A percentile compares a stretch with the other conserved stretches of the same genome.
phyloP scores from a whole-genome alignment of 2,797 vertebrate species.

The Melanotaenia maccullochi region DNA sequence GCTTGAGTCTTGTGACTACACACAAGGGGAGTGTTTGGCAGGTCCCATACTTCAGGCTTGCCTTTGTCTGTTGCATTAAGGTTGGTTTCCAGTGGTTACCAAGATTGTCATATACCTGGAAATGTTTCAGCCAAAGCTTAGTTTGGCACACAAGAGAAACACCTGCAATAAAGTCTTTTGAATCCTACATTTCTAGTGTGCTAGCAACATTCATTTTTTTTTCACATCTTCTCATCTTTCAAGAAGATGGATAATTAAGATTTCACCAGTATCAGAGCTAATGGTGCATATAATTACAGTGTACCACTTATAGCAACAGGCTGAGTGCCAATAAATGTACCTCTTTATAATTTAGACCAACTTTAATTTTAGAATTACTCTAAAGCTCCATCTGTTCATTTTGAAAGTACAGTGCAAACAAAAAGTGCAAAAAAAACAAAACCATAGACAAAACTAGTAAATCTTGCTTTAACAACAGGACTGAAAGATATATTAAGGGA shows the following conservation, averaged over 20 bases:
- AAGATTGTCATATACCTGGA: conserved; percentile 21
- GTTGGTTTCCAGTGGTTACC: conserved; percentile 58
- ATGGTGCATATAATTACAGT: conserved; percentile 60
- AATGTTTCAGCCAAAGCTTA: conserved; percentile 24
- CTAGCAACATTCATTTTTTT: conserved; percentile 42
- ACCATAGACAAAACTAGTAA: conserved; percentile 5
- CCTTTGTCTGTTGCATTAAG: conserved; percentile 50
- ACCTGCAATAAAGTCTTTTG: conserved; percentile 17
- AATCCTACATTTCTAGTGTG: conserved; percentile 18
- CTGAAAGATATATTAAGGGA: conserved; percentile 34
- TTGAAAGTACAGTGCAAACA: conserved; percentile 22
- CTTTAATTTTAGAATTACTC: conserved; percentile 60
- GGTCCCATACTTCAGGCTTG: conserved; percentile 62
- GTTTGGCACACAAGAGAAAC: not conserved
- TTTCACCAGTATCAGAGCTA: conserved; percentile 59
- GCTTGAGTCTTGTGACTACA: conserved; percentile 58
- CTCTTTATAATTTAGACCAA: conserved; percentile 61
- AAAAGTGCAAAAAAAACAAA: not conserved
- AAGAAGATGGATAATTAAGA: conserved; percentile 56
- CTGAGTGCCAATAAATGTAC: conserved; percentile 69
- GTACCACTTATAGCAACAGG: conserved; percentile 49
- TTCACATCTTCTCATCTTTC: conserved; percentile 48
- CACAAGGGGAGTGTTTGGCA: conserved; percentile 62
- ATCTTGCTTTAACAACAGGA: conserved; percentile 29
- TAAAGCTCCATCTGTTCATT: conserved; percentile 65